Percentiles rank a stretch among this genome's conserved stretches.
Evolutionary conservation across 92 coral and sea anemone genomes (phyloP).

Genomic region (Heliopora coerulea): DNA sequence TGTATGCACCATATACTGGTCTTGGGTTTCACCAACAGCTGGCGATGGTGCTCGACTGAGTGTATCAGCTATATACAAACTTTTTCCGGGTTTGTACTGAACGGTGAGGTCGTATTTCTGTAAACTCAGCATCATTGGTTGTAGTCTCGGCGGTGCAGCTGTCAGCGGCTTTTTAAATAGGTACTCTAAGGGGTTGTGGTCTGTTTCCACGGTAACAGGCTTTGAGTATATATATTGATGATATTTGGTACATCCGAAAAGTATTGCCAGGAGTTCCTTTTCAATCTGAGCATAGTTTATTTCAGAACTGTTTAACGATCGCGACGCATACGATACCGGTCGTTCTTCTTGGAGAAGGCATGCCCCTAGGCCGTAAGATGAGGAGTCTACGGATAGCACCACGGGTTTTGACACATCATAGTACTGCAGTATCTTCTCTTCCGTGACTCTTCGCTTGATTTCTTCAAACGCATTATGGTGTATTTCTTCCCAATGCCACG

Average conservation of each 20-base stretch:
- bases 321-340: constrained; percentile 54
- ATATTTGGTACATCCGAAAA: constrained; percentile 33
- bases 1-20: not conserved
- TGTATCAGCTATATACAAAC: constrained; percentile 26
- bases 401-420: constrained; percentile 49
- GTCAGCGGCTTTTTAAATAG: constrained; percentile 33
- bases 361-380: constrained; percentile 56
- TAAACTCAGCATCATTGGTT: constrained; percentile 48
- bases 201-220: not conserved
- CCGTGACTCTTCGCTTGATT: constrained; percentile 34
- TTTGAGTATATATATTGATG: constrained; percentile 33
- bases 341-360: constrained; percentile 56
- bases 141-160: constrained; percentile 38
- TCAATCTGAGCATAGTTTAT: constrained; percentile 39
- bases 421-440: constrained; percentile 43
- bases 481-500: constrained; percentile 51
- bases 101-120: constrained; percentile 41
- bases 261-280: constrained; percentile 37
- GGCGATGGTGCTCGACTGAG: constrained; percentile 47
- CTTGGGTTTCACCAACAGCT: constrained; percentile 2
- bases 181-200: not conserved
- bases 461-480: constrained; percentile 35
- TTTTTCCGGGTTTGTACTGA: constrained; percentile 25
- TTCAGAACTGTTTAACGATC: constrained; percentile 51
- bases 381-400: constrained; percentile 52